Evolutionary conservation across 2,797 vertebrate species (phyloP).

Genomic region (Pelobates cultripes): DNA sequence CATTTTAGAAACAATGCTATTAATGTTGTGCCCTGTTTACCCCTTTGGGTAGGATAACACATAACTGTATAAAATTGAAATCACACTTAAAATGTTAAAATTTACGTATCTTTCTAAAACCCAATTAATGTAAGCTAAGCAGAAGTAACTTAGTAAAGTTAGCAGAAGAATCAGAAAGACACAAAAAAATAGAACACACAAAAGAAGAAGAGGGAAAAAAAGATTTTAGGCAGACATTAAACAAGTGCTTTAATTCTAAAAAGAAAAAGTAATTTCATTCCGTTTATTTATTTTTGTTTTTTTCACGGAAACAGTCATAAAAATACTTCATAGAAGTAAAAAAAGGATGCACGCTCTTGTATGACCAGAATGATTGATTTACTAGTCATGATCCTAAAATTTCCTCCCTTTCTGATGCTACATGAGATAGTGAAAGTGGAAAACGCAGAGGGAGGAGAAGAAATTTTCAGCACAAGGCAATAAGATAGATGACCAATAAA

Average conservation of each 20-base stretch:
- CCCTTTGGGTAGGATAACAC: no score
- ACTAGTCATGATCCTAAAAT: constrained; percentile 57
- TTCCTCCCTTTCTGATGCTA: constrained; percentile 60
- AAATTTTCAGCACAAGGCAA: constrained; percentile 53
- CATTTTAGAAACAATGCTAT: no score
- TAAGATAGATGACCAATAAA: constrained; percentile 59
- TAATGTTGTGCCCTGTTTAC: no score
- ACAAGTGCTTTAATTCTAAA: constrained; percentile 66
- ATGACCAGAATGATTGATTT: constrained; percentile 61
- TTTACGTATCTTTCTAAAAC: no score
- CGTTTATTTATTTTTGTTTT: constrained; percentile 44
- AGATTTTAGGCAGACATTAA: constrained; percentile 57
- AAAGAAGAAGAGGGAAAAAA: constrained; percentile 35
- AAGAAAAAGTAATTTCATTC: constrained; percentile 70
- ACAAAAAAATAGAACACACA: constrained; percentile 32
- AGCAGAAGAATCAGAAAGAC: constrained; percentile 34
- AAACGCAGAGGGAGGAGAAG: constrained; percentile 50
- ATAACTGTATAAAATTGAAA: no score
- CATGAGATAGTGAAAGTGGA: constrained; percentile 51
- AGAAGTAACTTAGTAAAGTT: constrained; percentile 38
- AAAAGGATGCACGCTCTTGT: constrained; percentile 61
- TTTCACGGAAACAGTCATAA: constrained; percentile 75
- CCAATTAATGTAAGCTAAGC: no score
- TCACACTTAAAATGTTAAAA: no score
- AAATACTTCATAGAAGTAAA: constrained; percentile 84